phyloP scores from a whole-genome alignment of 2,113 vertebrate species.

The Trematocara zebra region DNA sequence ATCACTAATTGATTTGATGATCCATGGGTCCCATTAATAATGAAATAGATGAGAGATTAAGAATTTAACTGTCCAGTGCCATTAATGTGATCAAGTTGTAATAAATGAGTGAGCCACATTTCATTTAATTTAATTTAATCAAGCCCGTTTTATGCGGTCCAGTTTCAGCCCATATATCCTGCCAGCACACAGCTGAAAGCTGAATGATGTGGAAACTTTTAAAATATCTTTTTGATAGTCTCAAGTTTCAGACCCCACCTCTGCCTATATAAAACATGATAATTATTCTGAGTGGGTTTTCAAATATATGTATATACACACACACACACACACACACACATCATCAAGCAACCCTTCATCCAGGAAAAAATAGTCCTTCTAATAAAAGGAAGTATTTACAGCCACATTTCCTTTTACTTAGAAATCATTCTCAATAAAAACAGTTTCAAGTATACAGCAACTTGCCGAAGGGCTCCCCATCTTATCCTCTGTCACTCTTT shows the following conservation, averaged over 20 bases:
- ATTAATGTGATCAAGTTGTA: slow-evolving; percentile 72
- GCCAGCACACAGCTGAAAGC: background rate
- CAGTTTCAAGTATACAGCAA: background rate
- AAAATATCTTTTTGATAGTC: slow-evolving; percentile 28
- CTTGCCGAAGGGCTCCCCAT: background rate
- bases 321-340: background rate
- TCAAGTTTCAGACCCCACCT: background rate
- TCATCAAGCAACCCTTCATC: background rate
- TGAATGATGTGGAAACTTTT: slow-evolving; percentile 43
- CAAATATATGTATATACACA: background rate
- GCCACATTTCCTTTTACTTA: slow-evolving; percentile 1
- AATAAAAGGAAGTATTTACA: background rate
- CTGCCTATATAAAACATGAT: background rate
- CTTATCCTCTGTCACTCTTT: background rate
- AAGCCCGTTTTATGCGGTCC: slow-evolving; percentile 53
- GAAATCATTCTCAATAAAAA: slow-evolving; percentile 11
- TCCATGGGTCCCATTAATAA: slow-evolving; percentile 66
- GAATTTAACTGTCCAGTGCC: slow-evolving; percentile 71
- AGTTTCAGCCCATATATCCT: slow-evolving; percentile 49
- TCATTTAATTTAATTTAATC: slow-evolving; percentile 73
- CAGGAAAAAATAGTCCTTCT: background rate
- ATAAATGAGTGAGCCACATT: slow-evolving; percentile 66
- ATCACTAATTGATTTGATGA: slow-evolving; percentile 73
- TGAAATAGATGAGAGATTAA: slow-evolving; percentile 65
- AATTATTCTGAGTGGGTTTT: slow-evolving; percentile 23